Evolutionary conservation across 2,113 vertebrate genomes (phyloP), one percentile per base, ranked within the genome.

Genomic region (Balaeniceps rex): DNA sequence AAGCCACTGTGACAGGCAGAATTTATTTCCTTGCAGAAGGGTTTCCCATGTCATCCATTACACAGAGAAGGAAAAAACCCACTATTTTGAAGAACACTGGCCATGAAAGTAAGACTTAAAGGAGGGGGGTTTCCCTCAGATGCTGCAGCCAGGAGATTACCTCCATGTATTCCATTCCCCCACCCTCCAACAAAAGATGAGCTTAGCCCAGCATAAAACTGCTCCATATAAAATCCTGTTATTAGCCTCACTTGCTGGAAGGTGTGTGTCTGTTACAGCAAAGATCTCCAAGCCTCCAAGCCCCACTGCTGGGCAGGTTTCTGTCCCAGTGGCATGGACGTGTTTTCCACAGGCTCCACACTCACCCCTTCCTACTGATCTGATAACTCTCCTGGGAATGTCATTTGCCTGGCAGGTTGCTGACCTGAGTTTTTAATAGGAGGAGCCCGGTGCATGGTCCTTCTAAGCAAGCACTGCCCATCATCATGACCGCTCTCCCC

Each of bases 11-110:
- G 76, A 92, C 71, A 80, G 79, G 87, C 72, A 91, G 83, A 76
- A 95, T 94, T 95, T 79, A 76, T 83, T 79, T 95, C 91, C 84
- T 72, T 90, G 84, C 42, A 94, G 66, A 94, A 95, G 84, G 70
- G 87, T 83, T 96, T 85, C 71, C 91, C 55, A 1, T 93, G 91
- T 82, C 84, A 94, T 19, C 54, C 2, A 0, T 47, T 87, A 80
- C 71, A 91, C 19, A 70, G 51, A 47, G 72, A 47, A 76, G 36
- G 33, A 65, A 79, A 78, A 79, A 54, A 4, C 14, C 42, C 42
- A 70, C 68, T 75, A 54, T 61, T 93, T 85, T 85, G 83, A 87
- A 85, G 74, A 91, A 84, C 28, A 72, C 21, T 0, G 2, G 34
- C 70, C 57, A 71, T 51, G 46, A 74, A 84, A 91, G 58, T 25